Evolutionary conservation across 1,140 invertebrate species (phyloP), one percentile per base, ranked within the genome.

Genomic region (Danaus plexippus): DNA sequence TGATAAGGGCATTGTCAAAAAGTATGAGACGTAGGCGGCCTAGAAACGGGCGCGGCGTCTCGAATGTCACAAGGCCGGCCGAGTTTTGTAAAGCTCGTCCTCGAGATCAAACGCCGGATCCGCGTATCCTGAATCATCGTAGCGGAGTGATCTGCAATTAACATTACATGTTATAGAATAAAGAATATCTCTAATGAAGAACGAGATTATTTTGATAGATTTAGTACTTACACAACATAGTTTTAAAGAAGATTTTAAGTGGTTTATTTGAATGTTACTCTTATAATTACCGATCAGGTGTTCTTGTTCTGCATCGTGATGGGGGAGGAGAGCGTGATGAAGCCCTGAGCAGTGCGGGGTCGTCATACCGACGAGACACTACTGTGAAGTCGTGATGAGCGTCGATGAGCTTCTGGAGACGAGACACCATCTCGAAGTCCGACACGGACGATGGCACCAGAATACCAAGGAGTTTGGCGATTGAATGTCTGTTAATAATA

Each of bases 311-410:
- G 61, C 87, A 88, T 9, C 89, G 68, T 12, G 89, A 89, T 8
- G 87, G 87, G 0, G 84, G 85, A 42, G 83, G 82, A 43, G 89
- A 90, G 4, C 89, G 74, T 1, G 88, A 87, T 2, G 89, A 87
- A 10, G 89, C 81, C 40, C 89, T 70, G 45, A 90, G 68, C 15
- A 88, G 69, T 13, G 91, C 87, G 1, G 91, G 91, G 71, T 91
- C 91, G 64, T 92, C 91, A 65, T 92, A 93, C 59, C 92, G 87
- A 9, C 92, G 79, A 0, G 92, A 94, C 0, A 94, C 89, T 65
- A 92, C 86, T 1, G 92, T 93, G 74, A 93, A 94, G 76, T 94
- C 93, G 52, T 93, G 90, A 81, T 94, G 92, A 1, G 93, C 93
- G 61, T 93, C 91, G 9, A 93, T 91, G 58, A 94, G 82, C 85